Evolutionary conservation across 2,888 invertebrate genomes (phyloP).

Genomic region (Druceiella hillmani): DNA sequence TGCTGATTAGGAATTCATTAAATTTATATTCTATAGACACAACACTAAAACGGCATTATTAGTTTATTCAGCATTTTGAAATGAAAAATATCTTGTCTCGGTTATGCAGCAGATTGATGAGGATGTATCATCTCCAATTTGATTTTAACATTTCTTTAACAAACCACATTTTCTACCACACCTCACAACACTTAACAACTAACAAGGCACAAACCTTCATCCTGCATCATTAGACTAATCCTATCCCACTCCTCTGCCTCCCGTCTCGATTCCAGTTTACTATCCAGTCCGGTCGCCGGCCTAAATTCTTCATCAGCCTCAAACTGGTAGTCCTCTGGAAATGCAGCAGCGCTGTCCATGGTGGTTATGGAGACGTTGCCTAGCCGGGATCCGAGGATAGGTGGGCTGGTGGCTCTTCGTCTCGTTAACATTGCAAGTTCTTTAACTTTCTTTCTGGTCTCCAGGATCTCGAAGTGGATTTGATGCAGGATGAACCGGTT

Average conservation of each 20-base stretch:
- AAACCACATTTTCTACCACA: not conserved
- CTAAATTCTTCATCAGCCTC: no score
- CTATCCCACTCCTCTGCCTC: conserved; percentile 6
- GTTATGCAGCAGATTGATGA: no score
- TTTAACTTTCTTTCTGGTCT: conserved; percentile 62
- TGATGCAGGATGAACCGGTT: conserved; percentile 93
- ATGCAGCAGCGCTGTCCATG: no score
- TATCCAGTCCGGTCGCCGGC: no score
- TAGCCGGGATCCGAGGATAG: conserved; percentile 29
- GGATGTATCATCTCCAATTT: not conserved
- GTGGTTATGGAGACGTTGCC: conserved; percentile 18
- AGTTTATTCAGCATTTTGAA: no score
- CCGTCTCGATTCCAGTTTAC: not conserved
- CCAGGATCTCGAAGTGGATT: conserved; percentile 83
- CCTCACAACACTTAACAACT: not conserved
- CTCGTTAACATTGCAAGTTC: conserved; percentile 40
- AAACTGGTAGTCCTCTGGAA: no score
- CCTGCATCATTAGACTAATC: conserved; percentile 5
- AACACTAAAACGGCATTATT: no score
- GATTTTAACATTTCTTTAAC: not conserved
- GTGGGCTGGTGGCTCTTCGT: conserved; percentile 34
- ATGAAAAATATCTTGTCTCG: no score
- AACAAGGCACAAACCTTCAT: conserved; percentile 2
- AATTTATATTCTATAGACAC: no score
- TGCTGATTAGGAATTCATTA: no score